These are phyloP conservation scores for Drosophila niveifrons DNA, from an alignment of 2,888 invertebrate species.

Conservation along the genomic window DNA sequence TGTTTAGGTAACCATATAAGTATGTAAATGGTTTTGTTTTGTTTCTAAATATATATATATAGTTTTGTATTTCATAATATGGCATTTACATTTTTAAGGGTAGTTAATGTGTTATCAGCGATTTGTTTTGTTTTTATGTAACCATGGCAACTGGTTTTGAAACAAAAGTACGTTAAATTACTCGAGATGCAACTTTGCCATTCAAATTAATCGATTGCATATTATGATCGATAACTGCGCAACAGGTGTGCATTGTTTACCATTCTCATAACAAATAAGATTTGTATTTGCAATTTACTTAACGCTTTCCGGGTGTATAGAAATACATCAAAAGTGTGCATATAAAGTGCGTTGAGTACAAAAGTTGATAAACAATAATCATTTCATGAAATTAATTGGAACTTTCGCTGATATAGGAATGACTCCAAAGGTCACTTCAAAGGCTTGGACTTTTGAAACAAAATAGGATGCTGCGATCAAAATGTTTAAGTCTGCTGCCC, in stretches of 20 bases:
- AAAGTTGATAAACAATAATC: not conserved
- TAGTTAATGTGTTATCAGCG: too few species aligned
- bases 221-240: conserved; percentile 2
- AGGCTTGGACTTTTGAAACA: not conserved
- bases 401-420: not conserved
- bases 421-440: conserved; percentile 8
- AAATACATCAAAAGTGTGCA: not conserved
- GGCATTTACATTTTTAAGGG: too few species aligned
- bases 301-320: not conserved
- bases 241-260: conserved; percentile 26
- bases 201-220: not conserved
- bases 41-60: too few species aligned
- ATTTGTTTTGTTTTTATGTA: not conserved
- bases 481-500: conserved; percentile 31
- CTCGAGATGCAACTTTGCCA: not conserved
- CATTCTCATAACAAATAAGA: not conserved
- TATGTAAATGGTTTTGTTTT: too few species aligned
- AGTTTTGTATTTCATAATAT: too few species aligned
- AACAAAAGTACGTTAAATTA: conserved; percentile 8
- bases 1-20: not conserved
- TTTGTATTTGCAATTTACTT: not conserved
- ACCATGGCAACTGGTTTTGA: not conserved
- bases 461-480: conserved; percentile 55
- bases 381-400: too few species aligned
- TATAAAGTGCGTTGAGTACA: not conserved